Conservation (phyloP, 2,888 invertebrate genomes). For the Horisme vitalbata region DNA sequence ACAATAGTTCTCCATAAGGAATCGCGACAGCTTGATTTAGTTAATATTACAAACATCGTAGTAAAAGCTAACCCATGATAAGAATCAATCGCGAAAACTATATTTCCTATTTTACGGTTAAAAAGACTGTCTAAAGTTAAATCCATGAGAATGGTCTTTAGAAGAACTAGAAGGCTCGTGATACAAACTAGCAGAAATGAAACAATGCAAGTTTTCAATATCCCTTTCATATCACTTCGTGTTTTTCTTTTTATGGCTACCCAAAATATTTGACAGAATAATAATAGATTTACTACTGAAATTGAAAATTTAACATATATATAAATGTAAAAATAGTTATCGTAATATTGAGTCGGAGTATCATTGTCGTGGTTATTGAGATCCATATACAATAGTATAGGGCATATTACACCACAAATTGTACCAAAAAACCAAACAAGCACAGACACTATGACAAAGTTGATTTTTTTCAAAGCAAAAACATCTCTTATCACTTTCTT, state of each 20-base stretch:
- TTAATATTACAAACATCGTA: slow-evolving; percentile 9
- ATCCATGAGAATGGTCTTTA: neutral
- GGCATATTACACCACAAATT: neutral
- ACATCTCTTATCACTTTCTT: slow-evolving; percentile 11
- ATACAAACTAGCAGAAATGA: slow-evolving; percentile 8
- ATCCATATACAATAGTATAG: slow-evolving; percentile 5
- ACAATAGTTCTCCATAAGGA: slow-evolving; percentile 2
- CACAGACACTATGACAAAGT: slow-evolving; percentile 7
- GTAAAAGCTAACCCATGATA: slow-evolving; percentile 9
- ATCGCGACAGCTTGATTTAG: neutral
- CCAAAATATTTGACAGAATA: slow-evolving; percentile 4
- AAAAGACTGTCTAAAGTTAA: neutral
- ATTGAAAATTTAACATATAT: slow-evolving; percentile 11
- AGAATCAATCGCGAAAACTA: slow-evolving; percentile 6
- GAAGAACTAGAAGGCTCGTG: slow-evolving; percentile 7
- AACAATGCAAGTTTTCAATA: slow-evolving; percentile 13
- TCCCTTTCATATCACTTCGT: neutral
- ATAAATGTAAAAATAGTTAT: neutral
- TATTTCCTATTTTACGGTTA: neutral
- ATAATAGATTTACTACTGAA: slow-evolving; percentile 7
- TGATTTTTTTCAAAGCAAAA: neutral
- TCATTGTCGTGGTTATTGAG: neutral
- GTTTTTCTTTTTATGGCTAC: slow-evolving; percentile 12
- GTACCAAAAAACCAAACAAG: slow-evolving; percentile 1
- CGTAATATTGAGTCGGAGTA: neutral